phyloP scores from a whole-genome alignment of 23 tunicate genomes.

The Pegea sp. region DNA sequence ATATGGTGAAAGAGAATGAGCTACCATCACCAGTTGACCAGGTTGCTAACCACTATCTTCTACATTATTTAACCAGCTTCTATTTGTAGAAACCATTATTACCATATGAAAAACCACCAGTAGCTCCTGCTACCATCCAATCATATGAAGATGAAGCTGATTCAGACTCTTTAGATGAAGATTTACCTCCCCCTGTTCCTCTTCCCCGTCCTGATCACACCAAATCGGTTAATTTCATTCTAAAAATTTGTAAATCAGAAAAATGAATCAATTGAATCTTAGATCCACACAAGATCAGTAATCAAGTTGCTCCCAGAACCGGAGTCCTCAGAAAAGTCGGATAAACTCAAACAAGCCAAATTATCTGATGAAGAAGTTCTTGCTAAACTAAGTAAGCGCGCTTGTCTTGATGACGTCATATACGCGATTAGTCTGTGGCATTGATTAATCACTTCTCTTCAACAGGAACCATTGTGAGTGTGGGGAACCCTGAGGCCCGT shows the following conservation, averaged over 20 bases:
- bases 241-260: not conserved
- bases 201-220: conserved; percentile 93
- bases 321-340: conserved; percentile 21
- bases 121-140: not conserved
- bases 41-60: too few relatives aligned
- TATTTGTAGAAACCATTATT: too few relatives aligned
- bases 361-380: conserved; percentile 84
- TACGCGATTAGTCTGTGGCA: not conserved
- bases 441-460: not conserved
- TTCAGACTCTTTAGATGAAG: conserved; percentile 50
- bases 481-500: conserved; percentile 81
- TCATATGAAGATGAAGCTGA: conserved; percentile 10
- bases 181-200: conserved; percentile 70
- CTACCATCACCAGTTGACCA: too few relatives aligned
- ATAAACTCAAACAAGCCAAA: conserved; percentile 29
- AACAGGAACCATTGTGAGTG: conserved; percentile 81
- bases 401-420: too few relatives aligned
- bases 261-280: too few relatives aligned
- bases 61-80: too few relatives aligned
- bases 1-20: too few relatives aligned
- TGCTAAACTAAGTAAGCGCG: conserved; percentile 56
- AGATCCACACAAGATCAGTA: conserved; percentile 80
- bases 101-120: not conserved
- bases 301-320: conserved; percentile 47
- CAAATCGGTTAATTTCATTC: too few relatives aligned